Evolutionary conservation across 2,888 invertebrate genomes (phyloP).

Genomic region (Allolobophora icterica): DNA sequence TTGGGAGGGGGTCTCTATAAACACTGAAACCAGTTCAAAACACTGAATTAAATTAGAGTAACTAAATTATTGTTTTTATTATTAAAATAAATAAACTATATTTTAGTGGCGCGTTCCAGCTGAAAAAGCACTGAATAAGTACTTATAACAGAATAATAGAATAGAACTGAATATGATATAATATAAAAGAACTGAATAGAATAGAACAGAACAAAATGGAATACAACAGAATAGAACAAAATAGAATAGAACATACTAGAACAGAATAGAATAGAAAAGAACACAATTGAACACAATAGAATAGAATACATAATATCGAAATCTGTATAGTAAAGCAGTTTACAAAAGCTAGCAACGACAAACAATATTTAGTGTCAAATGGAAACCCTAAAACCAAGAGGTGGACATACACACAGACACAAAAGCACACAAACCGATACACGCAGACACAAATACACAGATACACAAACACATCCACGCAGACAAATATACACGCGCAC

Average conservation of each 20-base stretch:
- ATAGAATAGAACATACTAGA: not conserved
- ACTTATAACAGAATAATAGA: too few relatives aligned
- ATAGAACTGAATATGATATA: not conserved
- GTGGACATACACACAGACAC: not conserved
- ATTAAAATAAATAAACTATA: too few relatives aligned
- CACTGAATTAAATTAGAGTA: too few relatives aligned
- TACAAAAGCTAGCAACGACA: too few relatives aligned
- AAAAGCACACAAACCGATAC: not conserved
- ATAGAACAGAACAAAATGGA: constrained; percentile 11
- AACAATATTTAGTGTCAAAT: too few relatives aligned
- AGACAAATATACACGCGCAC: not conserved
- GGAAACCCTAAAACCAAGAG: not conserved
- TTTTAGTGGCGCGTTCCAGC: too few relatives aligned
- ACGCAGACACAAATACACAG: not conserved
- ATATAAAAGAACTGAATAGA: not conserved
- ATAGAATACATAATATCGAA: not conserved
- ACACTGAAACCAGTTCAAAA: too few relatives aligned
- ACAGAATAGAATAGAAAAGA: not conserved
- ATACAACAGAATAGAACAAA: not conserved
- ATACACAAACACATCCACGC: not conserved
- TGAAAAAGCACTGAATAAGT: too few relatives aligned
- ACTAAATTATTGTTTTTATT: too few relatives aligned
- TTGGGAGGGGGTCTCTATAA: too few relatives aligned
- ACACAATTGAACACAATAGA: not conserved
- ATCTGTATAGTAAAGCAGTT: not conserved